Evolutionary conservation across 1,140 invertebrate genomes (phyloP).

Genomic region (Listronotus oregonensis): DNA sequence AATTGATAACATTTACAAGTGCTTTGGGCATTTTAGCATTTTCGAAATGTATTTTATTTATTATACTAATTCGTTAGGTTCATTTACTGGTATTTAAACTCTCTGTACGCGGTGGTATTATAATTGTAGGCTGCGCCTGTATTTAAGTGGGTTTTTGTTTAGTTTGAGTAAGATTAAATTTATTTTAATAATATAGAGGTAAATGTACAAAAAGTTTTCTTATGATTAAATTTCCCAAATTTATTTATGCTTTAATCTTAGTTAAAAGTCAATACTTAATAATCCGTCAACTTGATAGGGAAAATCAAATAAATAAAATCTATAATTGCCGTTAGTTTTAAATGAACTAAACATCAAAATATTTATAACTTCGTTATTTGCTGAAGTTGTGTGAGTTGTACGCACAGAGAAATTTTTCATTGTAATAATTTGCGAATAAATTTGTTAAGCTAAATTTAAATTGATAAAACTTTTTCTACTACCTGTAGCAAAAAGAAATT

Average conservation of each 20-base stretch:
- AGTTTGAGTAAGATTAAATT: too few relatives aligned
- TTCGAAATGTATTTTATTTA: conserved; percentile 21
- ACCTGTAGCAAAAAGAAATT: conserved; percentile 36
- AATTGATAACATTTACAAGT: conserved; percentile 29
- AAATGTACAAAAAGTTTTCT: background rate
- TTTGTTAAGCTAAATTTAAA: conserved; percentile 19
- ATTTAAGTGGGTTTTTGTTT: background rate
- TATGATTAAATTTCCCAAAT: background rate
- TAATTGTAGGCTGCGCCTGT: background rate
- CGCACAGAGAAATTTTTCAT: conserved; percentile 27
- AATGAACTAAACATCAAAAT: conserved; percentile 24
- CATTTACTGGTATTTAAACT: background rate
- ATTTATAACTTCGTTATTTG: conserved; percentile 24
- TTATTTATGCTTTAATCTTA: background rate
- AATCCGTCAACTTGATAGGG: background rate
- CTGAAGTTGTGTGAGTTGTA: conserved; percentile 25
- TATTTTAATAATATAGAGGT: background rate
- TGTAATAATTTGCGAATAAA: too few relatives aligned
- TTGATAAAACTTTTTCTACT: conserved; percentile 30
- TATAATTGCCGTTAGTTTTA: conserved; percentile 17
- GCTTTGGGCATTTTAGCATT: conserved; percentile 24
- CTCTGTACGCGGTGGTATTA: too few relatives aligned
- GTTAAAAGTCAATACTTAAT: background rate
- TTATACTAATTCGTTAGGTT: background rate
- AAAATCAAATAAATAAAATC: conserved; percentile 7